These are phyloP conservation scores for Melinaea marsaeus DNA, from an alignment of 2,888 invertebrate species.

Conservation along the genomic window DNA sequence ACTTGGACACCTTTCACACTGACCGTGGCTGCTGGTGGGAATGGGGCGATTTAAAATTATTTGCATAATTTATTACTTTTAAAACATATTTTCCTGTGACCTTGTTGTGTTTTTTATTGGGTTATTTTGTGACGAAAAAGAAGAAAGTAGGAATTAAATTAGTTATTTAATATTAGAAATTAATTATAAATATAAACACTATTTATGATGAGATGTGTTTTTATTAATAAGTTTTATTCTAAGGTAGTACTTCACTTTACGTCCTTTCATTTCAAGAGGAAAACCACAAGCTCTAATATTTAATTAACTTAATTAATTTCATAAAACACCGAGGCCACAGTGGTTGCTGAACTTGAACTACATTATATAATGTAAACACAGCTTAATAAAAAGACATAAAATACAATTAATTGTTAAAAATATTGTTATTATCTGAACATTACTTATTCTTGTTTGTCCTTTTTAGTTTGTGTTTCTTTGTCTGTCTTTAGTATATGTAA, in stretches of 20 bases:
- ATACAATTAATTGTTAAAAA: conserved; percentile 3
- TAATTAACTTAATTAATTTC: too few species aligned
- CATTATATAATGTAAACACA: not conserved
- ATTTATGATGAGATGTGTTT: too few species aligned
- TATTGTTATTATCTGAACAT: not conserved
- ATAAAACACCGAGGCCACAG: too few species aligned
- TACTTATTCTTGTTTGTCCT: conserved; percentile 51
- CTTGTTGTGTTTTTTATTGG: not conserved
- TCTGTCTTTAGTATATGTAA: conserved; percentile 27
- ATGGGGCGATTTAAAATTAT: not conserved
- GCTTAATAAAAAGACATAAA: not conserved
- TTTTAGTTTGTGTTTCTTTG: conserved; percentile 45
- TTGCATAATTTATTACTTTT: not conserved
- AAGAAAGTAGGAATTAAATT: not conserved
- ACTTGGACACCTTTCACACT: conserved; percentile 4
- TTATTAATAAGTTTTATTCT: too few species aligned
- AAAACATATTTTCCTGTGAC: not conserved
- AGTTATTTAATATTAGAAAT: too few species aligned
- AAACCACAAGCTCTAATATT: too few species aligned
- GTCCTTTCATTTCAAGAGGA: too few species aligned
- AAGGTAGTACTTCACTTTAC: too few species aligned
- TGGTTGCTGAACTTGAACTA: too few species aligned
- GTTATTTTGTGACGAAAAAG: too few species aligned
- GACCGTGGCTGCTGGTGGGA: not conserved
- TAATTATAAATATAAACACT: too few species aligned